Conservation (phyloP, 2,113 vertebrate species). For the Cebidichthys violaceus region DNA sequence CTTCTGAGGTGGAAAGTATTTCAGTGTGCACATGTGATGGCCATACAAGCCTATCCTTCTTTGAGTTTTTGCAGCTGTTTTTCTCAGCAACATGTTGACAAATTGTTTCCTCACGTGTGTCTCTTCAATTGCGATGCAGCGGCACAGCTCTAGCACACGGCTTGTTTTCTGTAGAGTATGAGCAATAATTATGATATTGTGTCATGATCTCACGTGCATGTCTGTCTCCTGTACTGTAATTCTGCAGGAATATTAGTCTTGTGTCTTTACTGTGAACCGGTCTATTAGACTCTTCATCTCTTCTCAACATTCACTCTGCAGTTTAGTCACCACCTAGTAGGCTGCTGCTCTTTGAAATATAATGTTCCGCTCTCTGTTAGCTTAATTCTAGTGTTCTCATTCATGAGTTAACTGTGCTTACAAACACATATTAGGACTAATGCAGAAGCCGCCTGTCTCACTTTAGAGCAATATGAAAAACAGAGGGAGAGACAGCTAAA, state of each 20-base stretch:
- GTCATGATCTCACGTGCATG: background rate
- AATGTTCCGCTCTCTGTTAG: slow-evolving; percentile 48
- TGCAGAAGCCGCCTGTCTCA: background rate
- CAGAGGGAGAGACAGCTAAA: background rate
- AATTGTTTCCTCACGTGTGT: background rate
- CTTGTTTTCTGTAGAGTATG: background rate
- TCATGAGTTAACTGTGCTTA: slow-evolving; percentile 54
- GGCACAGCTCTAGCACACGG: background rate
- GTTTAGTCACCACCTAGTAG: slow-evolving; percentile 5
- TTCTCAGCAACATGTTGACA: background rate
- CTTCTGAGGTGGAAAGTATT: background rate
- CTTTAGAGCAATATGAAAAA: background rate
- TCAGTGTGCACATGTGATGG: background rate
- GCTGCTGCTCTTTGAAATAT: slow-evolving; percentile 40
- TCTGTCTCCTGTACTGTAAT: background rate
- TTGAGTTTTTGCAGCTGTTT: background rate
- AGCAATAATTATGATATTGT: background rate
- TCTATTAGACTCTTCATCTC: slow-evolving; percentile 19
- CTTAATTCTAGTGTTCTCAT: slow-evolving; percentile 50
- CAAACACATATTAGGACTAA: slow-evolving; percentile 18
- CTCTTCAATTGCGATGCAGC: background rate
- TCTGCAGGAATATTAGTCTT: background rate
- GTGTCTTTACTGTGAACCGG: background rate
- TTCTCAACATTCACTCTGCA: slow-evolving; percentile 3
- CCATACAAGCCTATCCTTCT: no score